A percentile compares a stretch with the other conserved stretches of the same genome.
These are phyloP conservation scores for Metaphire vulgaris DNA, from an alignment of 1,140 invertebrate species.

Conservation along the genomic window DNA sequence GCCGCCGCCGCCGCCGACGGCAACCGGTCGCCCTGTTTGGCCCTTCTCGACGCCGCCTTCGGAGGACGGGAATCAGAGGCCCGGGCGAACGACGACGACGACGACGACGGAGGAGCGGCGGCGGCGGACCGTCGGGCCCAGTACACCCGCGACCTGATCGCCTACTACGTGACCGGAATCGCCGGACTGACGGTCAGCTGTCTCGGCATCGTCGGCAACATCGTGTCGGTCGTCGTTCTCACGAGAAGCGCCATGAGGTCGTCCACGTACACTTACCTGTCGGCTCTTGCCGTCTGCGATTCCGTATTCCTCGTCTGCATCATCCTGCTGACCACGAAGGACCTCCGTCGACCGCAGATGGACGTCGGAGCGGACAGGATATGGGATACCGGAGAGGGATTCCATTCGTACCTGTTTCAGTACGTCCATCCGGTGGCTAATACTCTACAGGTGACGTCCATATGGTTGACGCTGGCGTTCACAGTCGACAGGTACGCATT, in stretches of 20 bases:
- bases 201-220: conserved; percentile 48
- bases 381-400: conserved; percentile 22
- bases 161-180: conserved; percentile 47
- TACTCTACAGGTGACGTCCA: conserved; percentile 46
- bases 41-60: background rate
- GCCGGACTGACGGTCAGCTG: conserved; percentile 42
- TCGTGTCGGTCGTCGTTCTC: conserved; percentile 47
- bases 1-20: background rate
- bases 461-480: conserved; percentile 52
- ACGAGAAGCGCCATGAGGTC: conserved; percentile 44
- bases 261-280: conserved; percentile 49
- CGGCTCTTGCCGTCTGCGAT: conserved; percentile 48
- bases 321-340: conserved; percentile 27
- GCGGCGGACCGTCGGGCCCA: background rate
- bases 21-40: background rate
- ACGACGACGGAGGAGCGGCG: no score
- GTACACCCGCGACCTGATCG: conserved; percentile 29
- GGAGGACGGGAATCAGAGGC: no score
- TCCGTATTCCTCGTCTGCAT: conserved; percentile 43
- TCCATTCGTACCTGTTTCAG: conserved; percentile 43
- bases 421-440: conserved; percentile 44
- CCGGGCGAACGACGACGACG: no score
- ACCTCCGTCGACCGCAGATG: conserved; percentile 14
- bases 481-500: conserved; percentile 47
- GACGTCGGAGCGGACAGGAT: conserved; percentile 39